phyloP scores from a whole-genome alignment of 1,140 invertebrate genomes.

The Dendroctonus ponderosae region DNA sequence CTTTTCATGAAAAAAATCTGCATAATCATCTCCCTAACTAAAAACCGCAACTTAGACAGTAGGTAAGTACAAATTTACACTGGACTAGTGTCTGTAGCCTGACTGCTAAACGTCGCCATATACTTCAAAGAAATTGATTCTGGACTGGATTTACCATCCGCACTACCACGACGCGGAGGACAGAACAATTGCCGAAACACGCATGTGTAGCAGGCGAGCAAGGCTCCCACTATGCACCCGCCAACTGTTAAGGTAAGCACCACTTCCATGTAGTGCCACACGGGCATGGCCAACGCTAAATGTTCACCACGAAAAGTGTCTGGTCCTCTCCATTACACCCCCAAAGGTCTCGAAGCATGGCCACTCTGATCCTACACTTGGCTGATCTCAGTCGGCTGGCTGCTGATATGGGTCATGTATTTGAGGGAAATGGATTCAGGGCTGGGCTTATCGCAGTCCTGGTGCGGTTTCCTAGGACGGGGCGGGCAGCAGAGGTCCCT shows the following conservation, averaged over 20 bases:
- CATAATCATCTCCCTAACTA: too few relatives aligned
- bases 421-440: constrained; percentile 35
- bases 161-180: neutral
- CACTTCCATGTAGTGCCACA: constrained; percentile 13
- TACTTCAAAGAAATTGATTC: constrained; percentile 21
- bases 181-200: constrained; percentile 23
- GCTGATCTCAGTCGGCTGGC: constrained; percentile 36
- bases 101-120: constrained; percentile 11
- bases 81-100: constrained; percentile 16
- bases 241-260: constrained; percentile 6
- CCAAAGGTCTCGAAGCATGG: neutral
- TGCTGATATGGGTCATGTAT: constrained; percentile 33
- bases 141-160: constrained; percentile 11
- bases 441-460: constrained; percentile 16
- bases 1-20: too few relatives aligned
- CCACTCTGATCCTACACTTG: constrained; percentile 18
- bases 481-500: constrained; percentile 28
- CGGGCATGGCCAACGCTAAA: constrained; percentile 2
- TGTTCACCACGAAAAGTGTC: neutral
- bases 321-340: neutral
- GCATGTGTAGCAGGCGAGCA: constrained; percentile 24
- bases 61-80: constrained; percentile 7
- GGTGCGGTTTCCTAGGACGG: constrained; percentile 18
- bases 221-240: constrained; percentile 9
- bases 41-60: too few relatives aligned